Conservation (phyloP, 2,797 vertebrate species). For the Heteromormyrus szaboi region DNA sequence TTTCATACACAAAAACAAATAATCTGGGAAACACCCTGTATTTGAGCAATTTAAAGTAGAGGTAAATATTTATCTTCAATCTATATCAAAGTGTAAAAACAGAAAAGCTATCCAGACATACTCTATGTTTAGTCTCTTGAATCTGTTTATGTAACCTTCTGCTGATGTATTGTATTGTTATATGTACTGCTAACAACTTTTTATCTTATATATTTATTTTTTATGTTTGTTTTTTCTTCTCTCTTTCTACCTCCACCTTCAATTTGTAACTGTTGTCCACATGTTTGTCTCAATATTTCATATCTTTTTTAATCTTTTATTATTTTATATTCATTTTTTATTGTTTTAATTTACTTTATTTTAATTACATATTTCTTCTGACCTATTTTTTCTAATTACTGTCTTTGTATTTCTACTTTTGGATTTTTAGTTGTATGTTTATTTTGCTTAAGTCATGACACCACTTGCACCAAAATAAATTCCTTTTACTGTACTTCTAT, state of each 20-base stretch:
- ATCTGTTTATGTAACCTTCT: not conserved
- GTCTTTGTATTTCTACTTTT: not conserved
- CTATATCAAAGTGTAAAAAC: not conserved
- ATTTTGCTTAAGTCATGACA: not conserved
- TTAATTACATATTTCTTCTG: not conserved
- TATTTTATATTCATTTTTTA: not conserved
- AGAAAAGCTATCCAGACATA: not conserved
- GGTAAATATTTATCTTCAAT: not conserved
- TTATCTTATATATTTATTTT: not conserved
- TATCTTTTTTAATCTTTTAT: not conserved
- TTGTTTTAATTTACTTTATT: not conserved
- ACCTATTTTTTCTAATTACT: not conserved
- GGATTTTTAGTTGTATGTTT: not conserved
- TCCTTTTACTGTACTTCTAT: not conserved
- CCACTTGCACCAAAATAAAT: not conserved
- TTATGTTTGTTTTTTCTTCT: not conserved
- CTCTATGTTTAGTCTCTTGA: not conserved
- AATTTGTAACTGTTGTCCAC: not conserved
- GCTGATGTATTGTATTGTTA: not conserved
- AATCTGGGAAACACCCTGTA: not conserved
- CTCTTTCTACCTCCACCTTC: not conserved
- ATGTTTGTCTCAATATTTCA: not conserved
- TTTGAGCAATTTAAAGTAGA: not conserved
- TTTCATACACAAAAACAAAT: not conserved
- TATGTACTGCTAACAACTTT: not conserved